These are phyloP conservation scores for Selene dorsalis DNA, from an alignment of 2,797 vertebrate species.

Conservation along the genomic window DNA sequence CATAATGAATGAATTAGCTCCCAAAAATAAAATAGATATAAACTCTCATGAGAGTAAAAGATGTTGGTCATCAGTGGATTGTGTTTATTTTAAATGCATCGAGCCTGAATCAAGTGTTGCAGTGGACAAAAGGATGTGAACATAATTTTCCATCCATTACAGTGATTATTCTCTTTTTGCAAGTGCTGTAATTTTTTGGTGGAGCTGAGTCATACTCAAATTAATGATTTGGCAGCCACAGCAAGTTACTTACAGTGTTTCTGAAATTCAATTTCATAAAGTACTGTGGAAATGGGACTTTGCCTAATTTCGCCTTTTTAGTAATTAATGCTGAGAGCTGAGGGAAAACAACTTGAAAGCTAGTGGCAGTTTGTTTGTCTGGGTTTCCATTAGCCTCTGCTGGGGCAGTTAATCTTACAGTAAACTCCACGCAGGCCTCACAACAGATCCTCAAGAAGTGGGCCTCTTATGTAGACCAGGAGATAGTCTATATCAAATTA, in stretches of 20 bases:
- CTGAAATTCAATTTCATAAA: conserved; percentile 41
- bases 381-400: background rate
- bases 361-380: background rate
- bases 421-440: background rate
- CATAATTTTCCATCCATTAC: conserved; percentile 4
- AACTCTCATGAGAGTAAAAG: background rate
- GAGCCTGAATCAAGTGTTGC: background rate
- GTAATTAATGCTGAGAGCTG: conserved; percentile 18
- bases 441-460: background rate
- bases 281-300: conserved; percentile 25
- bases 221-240: conserved; percentile 31
- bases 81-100: background rate
- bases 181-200: conserved; percentile 11
- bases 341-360: background rate
- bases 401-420: background rate
- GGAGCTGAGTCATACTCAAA: background rate
- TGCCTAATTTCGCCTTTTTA: conserved; percentile 25
- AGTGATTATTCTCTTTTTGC: conserved; percentile 19
- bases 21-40: accelerated
- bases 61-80: background rate
- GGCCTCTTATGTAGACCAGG: background rate
- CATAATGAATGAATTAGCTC: background rate
- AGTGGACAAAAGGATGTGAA: background rate
- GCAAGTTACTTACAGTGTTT: background rate
- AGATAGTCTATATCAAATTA: background rate